phyloP scores from a whole-genome alignment of 2,888 invertebrate genomes.

The Rhagophthalmus giganteus region DNA sequence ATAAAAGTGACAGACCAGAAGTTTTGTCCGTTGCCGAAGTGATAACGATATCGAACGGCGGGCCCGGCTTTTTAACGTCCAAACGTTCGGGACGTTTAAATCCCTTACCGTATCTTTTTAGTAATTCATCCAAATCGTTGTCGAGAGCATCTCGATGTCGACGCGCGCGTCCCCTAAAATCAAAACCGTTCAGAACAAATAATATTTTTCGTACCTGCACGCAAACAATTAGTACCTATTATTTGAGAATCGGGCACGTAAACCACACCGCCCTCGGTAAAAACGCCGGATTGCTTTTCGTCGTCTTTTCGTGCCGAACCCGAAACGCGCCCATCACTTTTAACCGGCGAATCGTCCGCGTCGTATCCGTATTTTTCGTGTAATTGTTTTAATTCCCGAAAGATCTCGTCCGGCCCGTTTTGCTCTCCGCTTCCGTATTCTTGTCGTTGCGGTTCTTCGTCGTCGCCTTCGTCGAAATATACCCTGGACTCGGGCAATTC shows the following conservation, averaged over 20 bases:
- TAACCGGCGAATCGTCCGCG: slow-evolving; percentile 17
- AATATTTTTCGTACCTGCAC: too few relatives aligned
- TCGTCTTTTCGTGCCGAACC: slow-evolving; percentile 31
- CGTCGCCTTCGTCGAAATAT: slow-evolving; percentile 61
- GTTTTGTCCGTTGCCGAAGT: slow-evolving; percentile 4
- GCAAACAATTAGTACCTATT: too few relatives aligned
- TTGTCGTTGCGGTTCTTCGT: slow-evolving; percentile 39
- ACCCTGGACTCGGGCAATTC: slow-evolving; percentile 59
- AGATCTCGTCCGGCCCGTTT: slow-evolving; percentile 40
- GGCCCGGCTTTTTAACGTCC: slow-evolving; percentile 95
- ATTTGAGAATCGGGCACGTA: slow-evolving; percentile 53
- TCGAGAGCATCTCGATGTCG: slow-evolving; percentile 35
- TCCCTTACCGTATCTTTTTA: slow-evolving; percentile 69
- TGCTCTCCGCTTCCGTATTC: slow-evolving; percentile 49
- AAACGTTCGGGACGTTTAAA: slow-evolving; percentile 87
- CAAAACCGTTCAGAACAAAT: too few relatives aligned
- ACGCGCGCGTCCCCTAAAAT: slow-evolving; percentile 24
- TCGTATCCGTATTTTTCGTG: slow-evolving; percentile 29
- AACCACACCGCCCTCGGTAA: slow-evolving; percentile 66
- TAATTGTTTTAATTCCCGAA: slow-evolving; percentile 43
- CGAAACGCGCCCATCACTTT: slow-evolving; percentile 25
- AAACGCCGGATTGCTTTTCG: slow-evolving; percentile 53
- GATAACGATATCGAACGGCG: slow-evolving; percentile 72
- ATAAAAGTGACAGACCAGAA: not conserved
- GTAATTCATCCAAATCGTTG: slow-evolving; percentile 61